These are phyloP conservation scores for Rissa tridactyla DNA, from an alignment of 2,113 vertebrate species.

Conservation along the genomic window DNA sequence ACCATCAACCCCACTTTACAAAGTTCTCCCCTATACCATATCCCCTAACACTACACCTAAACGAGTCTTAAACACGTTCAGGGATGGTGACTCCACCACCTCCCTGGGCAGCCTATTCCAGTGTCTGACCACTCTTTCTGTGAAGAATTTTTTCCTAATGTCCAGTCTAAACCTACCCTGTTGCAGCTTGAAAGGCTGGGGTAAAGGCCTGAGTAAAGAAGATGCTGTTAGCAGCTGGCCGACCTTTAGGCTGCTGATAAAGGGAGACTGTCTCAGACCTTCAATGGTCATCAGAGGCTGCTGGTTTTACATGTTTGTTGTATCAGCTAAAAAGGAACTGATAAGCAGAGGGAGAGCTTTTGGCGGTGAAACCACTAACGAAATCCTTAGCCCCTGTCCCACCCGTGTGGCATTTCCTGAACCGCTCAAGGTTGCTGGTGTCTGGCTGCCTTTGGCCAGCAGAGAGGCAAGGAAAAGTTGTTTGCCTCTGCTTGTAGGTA, in stretches of 20 bases:
- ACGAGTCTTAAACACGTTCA: no score
- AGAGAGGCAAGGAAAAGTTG: neutral
- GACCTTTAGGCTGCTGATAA: neutral
- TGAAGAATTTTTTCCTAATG: no score
- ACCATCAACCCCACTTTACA: no score
- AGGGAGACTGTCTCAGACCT: neutral
- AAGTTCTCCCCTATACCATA: no score
- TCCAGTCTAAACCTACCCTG: no score
- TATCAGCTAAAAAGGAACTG: neutral
- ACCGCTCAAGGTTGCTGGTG: fast-evolving
- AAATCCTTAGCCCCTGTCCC: neutral
- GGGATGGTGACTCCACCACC: no score
- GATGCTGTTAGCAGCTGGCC: neutral
- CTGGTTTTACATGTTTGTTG: neutral
- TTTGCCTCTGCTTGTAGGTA: neutral
- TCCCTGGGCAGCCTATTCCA: no score
- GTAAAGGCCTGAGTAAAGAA: neutral
- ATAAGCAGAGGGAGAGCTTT: neutral
- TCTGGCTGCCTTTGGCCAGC: neutral
- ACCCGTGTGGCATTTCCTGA: neutral
- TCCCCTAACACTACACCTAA: no score
- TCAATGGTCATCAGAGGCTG: neutral
- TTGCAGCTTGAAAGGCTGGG: no score
- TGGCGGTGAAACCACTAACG: fast-evolving
- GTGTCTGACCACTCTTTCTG: no score